Base-by-base conservation (phyloP, 2,888 invertebrate species). In the Trissolcus brochymenae region DNA sequence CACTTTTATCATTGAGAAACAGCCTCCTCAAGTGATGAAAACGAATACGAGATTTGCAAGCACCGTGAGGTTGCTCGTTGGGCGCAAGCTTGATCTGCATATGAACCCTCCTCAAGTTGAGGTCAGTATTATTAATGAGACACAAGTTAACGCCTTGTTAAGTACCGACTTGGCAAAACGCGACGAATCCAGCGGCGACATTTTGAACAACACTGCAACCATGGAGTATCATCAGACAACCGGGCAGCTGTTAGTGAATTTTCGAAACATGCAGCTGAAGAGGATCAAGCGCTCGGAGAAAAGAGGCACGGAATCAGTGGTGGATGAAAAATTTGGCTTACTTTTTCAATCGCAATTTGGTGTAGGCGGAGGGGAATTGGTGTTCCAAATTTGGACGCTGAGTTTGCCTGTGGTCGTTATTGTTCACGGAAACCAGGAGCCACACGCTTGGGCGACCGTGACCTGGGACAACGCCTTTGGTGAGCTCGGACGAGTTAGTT, bases 401-500 rank as follows among this genome's bases (percentile, higher is more conserved):
- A 99, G 99, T 0, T 91, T 99, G 70, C 99, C 99, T 0, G 98
- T 99, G 49, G 99, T 99, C 65, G 99, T 99, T 25, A 99, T 99
- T 59, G 99, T 99, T 0, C 99, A 99, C 89, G 99, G 99, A 0
- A 99, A 99, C 90, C 99, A 99, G 89, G 99, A 99, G 90, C 98
- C 99, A 4, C 98, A 99, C 89, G 99, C 99, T 6, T 97, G 98
- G 95, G 99, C 99, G 0, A 99, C 99, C 0, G 98, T 99, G 16
- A 96, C 99, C 0, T 99, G 99, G 99, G 99, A 99, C 90, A 98
- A 99, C 90, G 99, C 99, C 0, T 99, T 99, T 90, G 96, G 98
- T 17, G 97, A 98, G 81, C 95, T 97, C 0, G 96, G 96, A 0
- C 91, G 98, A 4, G 94, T 95, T 79, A 98, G 98, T 0, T 98